Conservation (phyloP, 2,113 vertebrate genomes). For the Turdus rufiventris region DNA sequence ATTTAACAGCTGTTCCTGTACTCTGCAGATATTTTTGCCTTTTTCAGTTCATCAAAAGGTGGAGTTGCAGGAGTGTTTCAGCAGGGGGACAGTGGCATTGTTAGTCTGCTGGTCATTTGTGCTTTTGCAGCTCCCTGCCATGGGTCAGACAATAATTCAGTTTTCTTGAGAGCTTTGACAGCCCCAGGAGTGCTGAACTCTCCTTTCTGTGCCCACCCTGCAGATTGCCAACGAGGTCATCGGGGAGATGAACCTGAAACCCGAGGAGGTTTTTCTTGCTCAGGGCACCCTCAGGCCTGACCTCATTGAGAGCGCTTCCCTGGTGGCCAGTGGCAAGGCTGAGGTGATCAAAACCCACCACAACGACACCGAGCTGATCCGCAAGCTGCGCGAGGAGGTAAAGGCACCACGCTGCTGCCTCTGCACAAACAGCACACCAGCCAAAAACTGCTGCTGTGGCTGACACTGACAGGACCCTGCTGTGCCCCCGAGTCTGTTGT, state of each 20-base stretch:
- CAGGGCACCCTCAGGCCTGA: constrained; percentile 96
- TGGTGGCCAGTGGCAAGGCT: constrained; percentile 92
- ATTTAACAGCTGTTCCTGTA: background rate
- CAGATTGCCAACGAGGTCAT: constrained; percentile 98
- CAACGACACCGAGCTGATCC: constrained; percentile 97
- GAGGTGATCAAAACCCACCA: constrained; percentile 98
- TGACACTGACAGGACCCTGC: rapidly evolving
- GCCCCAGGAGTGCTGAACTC: rapidly evolving
- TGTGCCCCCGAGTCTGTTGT: rapidly evolving
- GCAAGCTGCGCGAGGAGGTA: constrained; percentile 95
- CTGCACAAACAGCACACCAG: no score
- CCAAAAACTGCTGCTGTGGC: rapidly evolving
- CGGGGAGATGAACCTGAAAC: constrained; percentile 96
- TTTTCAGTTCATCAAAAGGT: background rate
- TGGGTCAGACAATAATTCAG: background rate
- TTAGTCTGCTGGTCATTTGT: background rate
- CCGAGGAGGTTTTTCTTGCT: constrained; percentile 94
- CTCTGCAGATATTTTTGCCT: background rate
- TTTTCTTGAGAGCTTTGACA: background rate
- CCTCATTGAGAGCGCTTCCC: constrained; percentile 95
- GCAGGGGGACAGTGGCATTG: background rate
- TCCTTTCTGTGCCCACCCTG: background rate
- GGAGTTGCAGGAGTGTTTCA: background rate
- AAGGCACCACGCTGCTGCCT: background rate
- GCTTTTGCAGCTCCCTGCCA: background rate